These are phyloP conservation scores for Limnephilus rhombicus DNA, from an alignment of 2,888 invertebrate genomes.

Conservation along the genomic window DNA sequence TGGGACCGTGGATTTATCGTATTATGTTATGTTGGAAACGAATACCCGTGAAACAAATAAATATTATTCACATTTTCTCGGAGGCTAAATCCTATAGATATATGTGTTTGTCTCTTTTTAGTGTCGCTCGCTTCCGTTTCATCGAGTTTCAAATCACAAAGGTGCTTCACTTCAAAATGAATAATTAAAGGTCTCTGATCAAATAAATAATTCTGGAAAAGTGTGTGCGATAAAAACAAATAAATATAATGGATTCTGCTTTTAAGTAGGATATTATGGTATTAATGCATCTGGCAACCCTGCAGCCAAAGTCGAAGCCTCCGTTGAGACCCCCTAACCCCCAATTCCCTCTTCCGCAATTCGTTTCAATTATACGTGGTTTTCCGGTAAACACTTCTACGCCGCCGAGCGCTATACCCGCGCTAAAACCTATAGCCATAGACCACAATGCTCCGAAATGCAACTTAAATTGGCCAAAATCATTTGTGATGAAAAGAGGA, in stretches of 20 bases:
- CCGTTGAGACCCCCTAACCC: no score
- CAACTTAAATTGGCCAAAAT: neutral
- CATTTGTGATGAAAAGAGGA: neutral
- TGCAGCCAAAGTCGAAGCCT: neutral
- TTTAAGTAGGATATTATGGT: neutral
- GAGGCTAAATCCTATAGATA: no score
- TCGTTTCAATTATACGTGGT: constrained; percentile 50
- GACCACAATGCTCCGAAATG: neutral
- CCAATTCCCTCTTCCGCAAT: constrained; percentile 20
- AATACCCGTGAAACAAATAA: no score
- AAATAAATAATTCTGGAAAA: neutral
- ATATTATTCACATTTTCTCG: no score
- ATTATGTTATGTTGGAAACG: no score
- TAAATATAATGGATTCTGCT: neutral
- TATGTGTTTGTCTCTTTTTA: no score
- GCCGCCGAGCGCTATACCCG: neutral
- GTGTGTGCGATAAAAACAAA: neutral
- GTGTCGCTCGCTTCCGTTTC: no score
- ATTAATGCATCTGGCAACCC: constrained; percentile 18
- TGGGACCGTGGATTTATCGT: no score
- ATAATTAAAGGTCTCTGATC: neutral
- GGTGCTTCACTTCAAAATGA: no score
- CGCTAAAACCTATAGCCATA: neutral
- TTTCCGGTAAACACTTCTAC: constrained; percentile 42
- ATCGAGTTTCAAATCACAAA: no score